phyloP scores from a whole-genome alignment of 2,888 invertebrate genomes.

The Proisotoma minuta region DNA sequence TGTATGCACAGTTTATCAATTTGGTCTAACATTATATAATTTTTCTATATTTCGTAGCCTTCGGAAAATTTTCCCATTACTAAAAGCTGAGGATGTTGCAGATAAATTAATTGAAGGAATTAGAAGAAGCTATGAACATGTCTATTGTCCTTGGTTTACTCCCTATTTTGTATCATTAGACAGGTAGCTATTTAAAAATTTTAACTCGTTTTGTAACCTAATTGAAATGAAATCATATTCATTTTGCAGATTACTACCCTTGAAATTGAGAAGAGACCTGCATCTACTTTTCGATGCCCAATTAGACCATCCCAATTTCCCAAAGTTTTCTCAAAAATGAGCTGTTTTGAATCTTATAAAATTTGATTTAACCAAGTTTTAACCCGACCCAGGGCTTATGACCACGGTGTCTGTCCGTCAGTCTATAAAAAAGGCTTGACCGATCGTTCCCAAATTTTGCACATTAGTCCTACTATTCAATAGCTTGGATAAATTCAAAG shows the following conservation, averaged over 20 bases:
- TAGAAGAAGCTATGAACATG: constrained; percentile 8
- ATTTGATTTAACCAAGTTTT: too few relatives aligned
- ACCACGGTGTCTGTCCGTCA: too few relatives aligned
- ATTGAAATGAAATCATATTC: background rate
- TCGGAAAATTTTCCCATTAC: background rate
- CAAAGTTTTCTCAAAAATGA: too few relatives aligned
- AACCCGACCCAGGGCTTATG: too few relatives aligned
- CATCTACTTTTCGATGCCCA: background rate
- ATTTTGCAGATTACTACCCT: background rate
- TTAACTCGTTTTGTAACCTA: background rate
- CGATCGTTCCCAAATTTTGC: too few relatives aligned
- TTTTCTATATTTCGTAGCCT: background rate
- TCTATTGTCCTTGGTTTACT: constrained; percentile 6
- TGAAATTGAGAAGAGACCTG: constrained; percentile 7
- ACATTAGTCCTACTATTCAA: too few relatives aligned
- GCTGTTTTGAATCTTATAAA: too few relatives aligned
- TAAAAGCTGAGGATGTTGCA: constrained; percentile 7
- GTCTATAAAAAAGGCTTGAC: too few relatives aligned
- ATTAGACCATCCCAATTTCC: background rate
- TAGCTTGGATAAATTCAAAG: too few relatives aligned
- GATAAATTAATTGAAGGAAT: constrained; percentile 10
- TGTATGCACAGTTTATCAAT: background rate
- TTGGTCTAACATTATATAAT: background rate
- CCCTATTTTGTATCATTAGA: background rate
- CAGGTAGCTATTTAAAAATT: constrained; percentile 2